Base-by-base conservation (phyloP, 2,113 vertebrate genomes). In the Mus spicilegus region DNA sequence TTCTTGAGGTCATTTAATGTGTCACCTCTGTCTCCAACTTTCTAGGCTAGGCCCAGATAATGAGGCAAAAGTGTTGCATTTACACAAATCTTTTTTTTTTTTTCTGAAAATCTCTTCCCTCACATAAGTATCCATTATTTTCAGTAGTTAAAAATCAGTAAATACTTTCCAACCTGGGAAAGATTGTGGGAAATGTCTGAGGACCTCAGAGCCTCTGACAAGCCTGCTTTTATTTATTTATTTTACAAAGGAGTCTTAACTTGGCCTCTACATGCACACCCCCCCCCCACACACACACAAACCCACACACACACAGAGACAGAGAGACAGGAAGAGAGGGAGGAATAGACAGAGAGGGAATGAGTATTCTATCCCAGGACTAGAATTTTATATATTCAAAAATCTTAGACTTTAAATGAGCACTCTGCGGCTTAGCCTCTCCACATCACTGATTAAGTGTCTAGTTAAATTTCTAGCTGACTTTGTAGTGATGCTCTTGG, bases 121-220 rank as follows among this genome's bases (percentile, higher is more conserved):
- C 49, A 65, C 10, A 17, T 67, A 94, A 73, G 90, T 33, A 84
- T 89, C 22, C 22, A 13, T 78, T 75, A 24, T 76, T 82, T 58
- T 19, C 39, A 65, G 12, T 70, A 42, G 17, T 42, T 81, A 65
- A 28, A 92, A 87, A 81, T 78, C 70, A 95, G 39, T 56, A 91
- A 78, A 73, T 17, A 8, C 46, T 92, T 94, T 49, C 26, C 22
- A 67, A 26, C 56, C 6, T 65, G 33, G 46, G 54, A 49, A 91
- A 26, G 56, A 58, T 78, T 90, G 51, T 96, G 30, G 20, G 77
- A 95, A 91, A 93, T 92, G 80, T 86, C 39, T 87, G 14, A 33
- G 58, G 58, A 30, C 22, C 67, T 28, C 58, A 58, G 36, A 81
- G 19, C 20, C 56, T 49, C 39, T 63, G 72, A 63, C 30, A 75